phyloP scores from a whole-genome alignment of 2,113 vertebrate species.

The Callionymus lyra region DNA sequence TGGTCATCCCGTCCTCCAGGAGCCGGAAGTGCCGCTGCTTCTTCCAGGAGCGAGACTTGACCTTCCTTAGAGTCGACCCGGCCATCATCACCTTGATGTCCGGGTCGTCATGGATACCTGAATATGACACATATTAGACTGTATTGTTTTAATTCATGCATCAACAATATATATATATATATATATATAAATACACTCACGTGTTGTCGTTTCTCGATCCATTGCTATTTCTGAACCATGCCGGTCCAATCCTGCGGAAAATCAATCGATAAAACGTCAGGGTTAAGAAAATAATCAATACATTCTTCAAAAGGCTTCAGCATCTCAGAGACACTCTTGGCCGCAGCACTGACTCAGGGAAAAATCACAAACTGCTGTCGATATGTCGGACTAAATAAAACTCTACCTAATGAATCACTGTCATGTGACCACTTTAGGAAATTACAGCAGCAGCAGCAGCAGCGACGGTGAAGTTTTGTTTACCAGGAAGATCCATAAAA shows the following conservation, averaged over 20 bases:
- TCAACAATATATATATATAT: too few species aligned
- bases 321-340: too few species aligned
- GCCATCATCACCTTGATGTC: slow-evolving; percentile 77
- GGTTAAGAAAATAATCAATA: too few species aligned
- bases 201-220: slow-evolving; percentile 40
- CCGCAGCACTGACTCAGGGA: too few species aligned
- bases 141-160: too few species aligned
- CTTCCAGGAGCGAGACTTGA: slow-evolving; percentile 86
- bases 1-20: slow-evolving; percentile 82
- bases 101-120: slow-evolving; percentile 74
- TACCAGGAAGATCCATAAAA: too few species aligned
- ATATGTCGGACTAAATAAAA: too few species aligned
- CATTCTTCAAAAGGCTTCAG: too few species aligned
- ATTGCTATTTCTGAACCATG: slow-evolving; percentile 37
- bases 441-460: too few species aligned
- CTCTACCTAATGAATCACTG: neutral
- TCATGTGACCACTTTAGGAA: neutral
- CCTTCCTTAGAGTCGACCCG: slow-evolving; percentile 80
- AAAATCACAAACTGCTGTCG: too few species aligned
- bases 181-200: slow-evolving; percentile 52
- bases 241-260: slow-evolving; percentile 17
- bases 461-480: too few species aligned
- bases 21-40: slow-evolving; percentile 84
- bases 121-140: neutral
- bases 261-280: too few species aligned